Evolutionary conservation across 2,797 vertebrate species (phyloP).

Genomic region (Malacoctenus gilli): DNA sequence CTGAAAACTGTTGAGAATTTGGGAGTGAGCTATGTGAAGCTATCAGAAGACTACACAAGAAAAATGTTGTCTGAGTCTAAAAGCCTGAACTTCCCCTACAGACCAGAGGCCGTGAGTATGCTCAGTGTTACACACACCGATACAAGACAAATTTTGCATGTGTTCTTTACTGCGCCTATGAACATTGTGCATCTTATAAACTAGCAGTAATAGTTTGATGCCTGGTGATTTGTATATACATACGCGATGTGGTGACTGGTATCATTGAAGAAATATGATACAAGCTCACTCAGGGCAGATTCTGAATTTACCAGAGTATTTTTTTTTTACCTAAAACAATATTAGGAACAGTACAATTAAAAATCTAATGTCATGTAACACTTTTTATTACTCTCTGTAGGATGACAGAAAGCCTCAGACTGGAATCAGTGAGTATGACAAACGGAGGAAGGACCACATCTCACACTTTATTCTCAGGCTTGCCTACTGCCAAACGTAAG

Average conservation of each 20-base stretch:
- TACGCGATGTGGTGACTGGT: too few relatives aligned
- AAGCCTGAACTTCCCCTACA: slow-evolving; percentile 86
- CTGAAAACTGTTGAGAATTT: slow-evolving; percentile 91
- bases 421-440: slow-evolving; percentile 81
- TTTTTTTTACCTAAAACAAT: too few relatives aligned
- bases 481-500: slow-evolving; percentile 97
- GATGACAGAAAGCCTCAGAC: slow-evolving; percentile 66
- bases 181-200: too few relatives aligned
- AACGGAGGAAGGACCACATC: slow-evolving; percentile 91
- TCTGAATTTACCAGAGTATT: too few relatives aligned
- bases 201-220: too few relatives aligned
- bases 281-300: too few relatives aligned
- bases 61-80: slow-evolving; percentile 81
- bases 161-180: too few relatives aligned
- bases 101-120: slow-evolving; percentile 74
- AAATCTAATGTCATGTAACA: too few relatives aligned
- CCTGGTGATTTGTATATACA: too few relatives aligned
- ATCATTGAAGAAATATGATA: too few relatives aligned
- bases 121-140: neutral
- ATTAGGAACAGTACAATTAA: too few relatives aligned
- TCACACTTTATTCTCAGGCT: slow-evolving; percentile 98
- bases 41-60: slow-evolving; percentile 70
- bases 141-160: too few relatives aligned
- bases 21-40: slow-evolving; percentile 86
- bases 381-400: slow-evolving; percentile 38